These are phyloP conservation scores for Semicossyphus pulcher DNA, from an alignment of 2,113 vertebrate species.

Conservation along the genomic window DNA sequence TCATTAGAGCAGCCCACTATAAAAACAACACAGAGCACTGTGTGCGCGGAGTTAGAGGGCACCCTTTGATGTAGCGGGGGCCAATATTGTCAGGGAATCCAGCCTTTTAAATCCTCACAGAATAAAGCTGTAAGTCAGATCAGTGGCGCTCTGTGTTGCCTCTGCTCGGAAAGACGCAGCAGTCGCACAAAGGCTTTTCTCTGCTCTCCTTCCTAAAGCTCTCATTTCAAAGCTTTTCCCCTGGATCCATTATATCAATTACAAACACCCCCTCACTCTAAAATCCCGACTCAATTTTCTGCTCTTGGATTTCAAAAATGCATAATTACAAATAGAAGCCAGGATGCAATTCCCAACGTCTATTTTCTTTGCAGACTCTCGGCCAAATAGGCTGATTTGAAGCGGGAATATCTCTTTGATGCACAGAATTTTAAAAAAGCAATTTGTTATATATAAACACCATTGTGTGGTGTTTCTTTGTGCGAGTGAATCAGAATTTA, in stretches of 20 bases:
- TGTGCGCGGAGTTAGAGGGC: constrained; percentile 36
- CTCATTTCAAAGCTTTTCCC: constrained; percentile 60
- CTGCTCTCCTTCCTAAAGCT: constrained; percentile 31
- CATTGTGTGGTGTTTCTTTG: background rate
- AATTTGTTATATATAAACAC: constrained; percentile 15
- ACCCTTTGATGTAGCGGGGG: constrained; percentile 59
- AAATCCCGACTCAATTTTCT: constrained; percentile 59
- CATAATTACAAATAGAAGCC: constrained; percentile 61
- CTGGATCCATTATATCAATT: constrained; percentile 69
- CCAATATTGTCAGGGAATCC: constrained; percentile 40
- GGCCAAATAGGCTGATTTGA: constrained; percentile 36
- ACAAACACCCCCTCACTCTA: constrained; percentile 66
- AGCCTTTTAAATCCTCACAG: constrained; percentile 62
- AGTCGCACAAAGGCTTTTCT: constrained; percentile 63
- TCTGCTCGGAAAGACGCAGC: constrained; percentile 47
- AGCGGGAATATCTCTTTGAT: constrained; percentile 25
- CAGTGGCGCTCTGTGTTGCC: constrained; percentile 28
- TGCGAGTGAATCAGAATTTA: constrained; percentile 13
- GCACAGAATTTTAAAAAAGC: constrained; percentile 1
- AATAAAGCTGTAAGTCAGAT: constrained; percentile 44
- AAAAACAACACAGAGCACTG: constrained; percentile 45
- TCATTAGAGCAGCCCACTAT: constrained; percentile 40
- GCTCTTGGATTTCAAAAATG: constrained; percentile 61
- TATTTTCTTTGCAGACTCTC: constrained; percentile 26
- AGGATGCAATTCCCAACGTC: constrained; percentile 32